Conservation (phyloP, 2,113 vertebrate genomes). For the Theristicus caerulescens region DNA sequence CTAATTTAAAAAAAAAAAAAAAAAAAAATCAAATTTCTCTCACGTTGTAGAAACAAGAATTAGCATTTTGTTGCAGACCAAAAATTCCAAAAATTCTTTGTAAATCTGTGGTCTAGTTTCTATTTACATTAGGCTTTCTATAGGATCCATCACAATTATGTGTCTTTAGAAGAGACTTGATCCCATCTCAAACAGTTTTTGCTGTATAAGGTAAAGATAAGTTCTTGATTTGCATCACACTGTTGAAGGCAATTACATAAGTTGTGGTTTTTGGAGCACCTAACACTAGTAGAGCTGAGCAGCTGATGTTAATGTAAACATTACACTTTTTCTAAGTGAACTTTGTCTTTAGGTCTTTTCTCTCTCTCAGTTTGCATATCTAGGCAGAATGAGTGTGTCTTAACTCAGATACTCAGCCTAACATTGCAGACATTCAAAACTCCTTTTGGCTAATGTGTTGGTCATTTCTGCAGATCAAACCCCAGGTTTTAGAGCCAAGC, state of each 20-base stretch:
- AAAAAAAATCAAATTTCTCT: neutral
- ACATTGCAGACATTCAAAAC: neutral
- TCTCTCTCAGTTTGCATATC: neutral
- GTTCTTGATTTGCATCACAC: neutral
- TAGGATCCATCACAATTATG: neutral
- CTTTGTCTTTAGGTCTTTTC: constrained; percentile 23
- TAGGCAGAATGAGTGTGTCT: neutral
- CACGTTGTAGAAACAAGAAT: neutral
- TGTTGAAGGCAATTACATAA: neutral
- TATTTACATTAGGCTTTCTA: constrained; percentile 24
- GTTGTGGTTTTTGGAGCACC: neutral
- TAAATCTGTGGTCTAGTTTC: neutral
- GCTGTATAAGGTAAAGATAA: neutral
- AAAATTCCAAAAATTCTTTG: constrained; percentile 3
- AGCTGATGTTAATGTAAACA: constrained; percentile 15
- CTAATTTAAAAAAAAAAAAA: neutral
- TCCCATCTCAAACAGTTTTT: constrained; percentile 17
- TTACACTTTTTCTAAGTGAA: neutral
- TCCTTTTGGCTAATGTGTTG: neutral
- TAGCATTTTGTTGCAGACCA: neutral
- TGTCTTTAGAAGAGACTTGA: neutral
- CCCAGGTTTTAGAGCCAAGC: neutral
- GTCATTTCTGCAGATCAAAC: neutral
- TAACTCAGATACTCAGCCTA: neutral
- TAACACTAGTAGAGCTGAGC: neutral